These are phyloP conservation scores for Ctenoplectra terminalis DNA, from an alignment of 1,140 invertebrate genomes.

Conservation along the genomic window DNA sequence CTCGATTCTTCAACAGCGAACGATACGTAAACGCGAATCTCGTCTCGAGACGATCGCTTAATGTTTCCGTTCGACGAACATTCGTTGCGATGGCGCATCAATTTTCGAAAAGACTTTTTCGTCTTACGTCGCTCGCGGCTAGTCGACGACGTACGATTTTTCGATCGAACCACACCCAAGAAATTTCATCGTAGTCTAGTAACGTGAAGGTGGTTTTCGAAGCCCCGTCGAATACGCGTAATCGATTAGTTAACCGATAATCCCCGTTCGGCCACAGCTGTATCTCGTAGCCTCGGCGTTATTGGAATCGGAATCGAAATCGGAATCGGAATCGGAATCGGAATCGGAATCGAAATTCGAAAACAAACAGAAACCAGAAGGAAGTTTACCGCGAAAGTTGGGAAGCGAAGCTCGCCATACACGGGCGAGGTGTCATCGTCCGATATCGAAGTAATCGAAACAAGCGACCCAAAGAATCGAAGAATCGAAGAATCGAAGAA, in stretches of 20 bases:
- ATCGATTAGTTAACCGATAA: constrained; percentile 30
- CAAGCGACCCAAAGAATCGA: no score
- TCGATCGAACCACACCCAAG: not conserved
- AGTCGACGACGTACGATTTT: not conserved
- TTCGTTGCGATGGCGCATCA: not conserved
- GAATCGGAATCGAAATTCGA: no score
- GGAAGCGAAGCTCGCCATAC: not conserved
- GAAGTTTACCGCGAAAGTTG: constrained; percentile 2
- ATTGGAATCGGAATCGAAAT: no score
- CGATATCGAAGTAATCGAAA: not conserved
- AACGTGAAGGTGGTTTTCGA: not conserved
- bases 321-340: no score
- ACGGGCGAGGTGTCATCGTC: not conserved
- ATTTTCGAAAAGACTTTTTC: not conserved
- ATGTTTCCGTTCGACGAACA: not conserved
- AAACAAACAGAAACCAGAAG: not conserved
- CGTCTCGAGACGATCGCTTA: not conserved
- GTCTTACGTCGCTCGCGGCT: not conserved
- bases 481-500: no score
- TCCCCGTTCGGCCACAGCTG: not conserved
- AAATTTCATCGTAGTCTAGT: not conserved
- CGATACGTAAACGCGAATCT: not conserved
- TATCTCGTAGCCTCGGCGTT: not conserved
- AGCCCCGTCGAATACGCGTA: not conserved
- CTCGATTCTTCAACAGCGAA: not conserved